phyloP scores from a whole-genome alignment of 2,888 invertebrate species.

The Protodeltote pygarga region DNA sequence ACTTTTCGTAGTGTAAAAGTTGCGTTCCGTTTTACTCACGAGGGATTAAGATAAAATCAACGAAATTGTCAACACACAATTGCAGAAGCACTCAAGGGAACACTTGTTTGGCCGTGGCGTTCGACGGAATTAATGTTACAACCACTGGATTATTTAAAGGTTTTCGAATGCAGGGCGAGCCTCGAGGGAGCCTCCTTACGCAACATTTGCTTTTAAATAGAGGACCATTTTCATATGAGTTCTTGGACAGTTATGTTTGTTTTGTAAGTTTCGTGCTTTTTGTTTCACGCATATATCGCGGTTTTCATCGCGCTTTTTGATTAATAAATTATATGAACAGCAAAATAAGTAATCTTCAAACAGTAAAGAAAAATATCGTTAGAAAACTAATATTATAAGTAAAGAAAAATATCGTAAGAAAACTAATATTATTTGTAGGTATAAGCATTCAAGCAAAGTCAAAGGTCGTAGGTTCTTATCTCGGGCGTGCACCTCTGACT shows the following conservation, averaged over 20 bases:
- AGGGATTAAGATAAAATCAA: constrained; percentile 46
- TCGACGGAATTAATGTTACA: constrained; percentile 32
- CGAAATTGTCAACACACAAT: constrained; percentile 40
- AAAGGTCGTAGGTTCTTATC: too few relatives aligned
- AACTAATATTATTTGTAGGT: too few relatives aligned
- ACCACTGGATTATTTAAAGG: constrained; percentile 43
- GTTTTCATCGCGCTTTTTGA: too few relatives aligned
- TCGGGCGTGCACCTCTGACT: too few relatives aligned
- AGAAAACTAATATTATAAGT: too few relatives aligned
- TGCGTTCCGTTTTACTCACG: constrained; percentile 19
- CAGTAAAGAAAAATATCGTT: too few relatives aligned
- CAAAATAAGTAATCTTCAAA: too few relatives aligned
- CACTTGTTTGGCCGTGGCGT: constrained; percentile 16
- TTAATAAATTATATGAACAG: too few relatives aligned
- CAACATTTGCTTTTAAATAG: constrained; percentile 26
- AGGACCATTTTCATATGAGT: constrained; percentile 3
- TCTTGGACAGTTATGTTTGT: neutral
- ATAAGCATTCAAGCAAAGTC: too few relatives aligned
- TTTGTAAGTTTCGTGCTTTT: constrained; percentile 3
- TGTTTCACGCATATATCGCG: neutral
- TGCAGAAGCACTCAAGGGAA: constrained; percentile 32
- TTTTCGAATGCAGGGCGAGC: constrained; percentile 31
- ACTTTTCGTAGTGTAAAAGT: too few relatives aligned
- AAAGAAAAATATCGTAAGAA: too few relatives aligned
- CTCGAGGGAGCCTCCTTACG: constrained; percentile 36